Percentiles rank a stretch among this genome's conserved stretches.
Conservation (phyloP, 2,888 invertebrate species). For the Platycnemis pennipes region DNA sequence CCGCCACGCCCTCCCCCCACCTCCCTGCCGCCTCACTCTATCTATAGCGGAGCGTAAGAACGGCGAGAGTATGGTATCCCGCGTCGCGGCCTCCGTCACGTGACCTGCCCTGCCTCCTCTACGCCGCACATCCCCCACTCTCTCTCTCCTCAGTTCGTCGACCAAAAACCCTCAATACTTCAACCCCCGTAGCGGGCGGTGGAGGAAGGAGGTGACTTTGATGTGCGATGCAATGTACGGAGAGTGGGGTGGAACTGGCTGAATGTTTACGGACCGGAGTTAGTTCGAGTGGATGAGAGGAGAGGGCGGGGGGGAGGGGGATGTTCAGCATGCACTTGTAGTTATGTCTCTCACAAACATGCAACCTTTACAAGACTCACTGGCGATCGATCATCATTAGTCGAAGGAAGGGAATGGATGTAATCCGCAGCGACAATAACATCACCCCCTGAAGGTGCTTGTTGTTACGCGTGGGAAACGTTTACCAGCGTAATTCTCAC, state of each 20-base stretch:
- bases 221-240: too few relatives aligned
- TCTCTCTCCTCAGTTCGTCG: not conserved
- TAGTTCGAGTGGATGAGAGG: not conserved
- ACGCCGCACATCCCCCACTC: not conserved
- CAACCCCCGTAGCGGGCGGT: not conserved
- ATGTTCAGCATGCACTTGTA: too few relatives aligned
- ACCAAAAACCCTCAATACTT: too few relatives aligned
- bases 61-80: constrained; percentile 30
- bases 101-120: constrained; percentile 17
- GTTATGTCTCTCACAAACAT: too few relatives aligned
- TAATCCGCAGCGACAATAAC: too few relatives aligned
- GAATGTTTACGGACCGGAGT: not conserved
- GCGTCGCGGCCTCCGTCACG: constrained; percentile 6
- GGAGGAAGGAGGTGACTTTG: not conserved
- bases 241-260: not conserved
- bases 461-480: too few relatives aligned
- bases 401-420: too few relatives aligned
- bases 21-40: constrained; percentile 53
- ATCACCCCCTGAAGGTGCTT: too few relatives aligned
- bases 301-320: too few relatives aligned
- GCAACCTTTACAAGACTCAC: too few relatives aligned
- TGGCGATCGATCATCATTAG: too few relatives aligned
- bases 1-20: not conserved
- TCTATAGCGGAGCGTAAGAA: constrained; percentile 42
- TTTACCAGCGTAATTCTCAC: too few relatives aligned